Evolutionary conservation across 1,140 invertebrate genomes (phyloP).

Genomic region (Euwallacea fornicatus): DNA sequence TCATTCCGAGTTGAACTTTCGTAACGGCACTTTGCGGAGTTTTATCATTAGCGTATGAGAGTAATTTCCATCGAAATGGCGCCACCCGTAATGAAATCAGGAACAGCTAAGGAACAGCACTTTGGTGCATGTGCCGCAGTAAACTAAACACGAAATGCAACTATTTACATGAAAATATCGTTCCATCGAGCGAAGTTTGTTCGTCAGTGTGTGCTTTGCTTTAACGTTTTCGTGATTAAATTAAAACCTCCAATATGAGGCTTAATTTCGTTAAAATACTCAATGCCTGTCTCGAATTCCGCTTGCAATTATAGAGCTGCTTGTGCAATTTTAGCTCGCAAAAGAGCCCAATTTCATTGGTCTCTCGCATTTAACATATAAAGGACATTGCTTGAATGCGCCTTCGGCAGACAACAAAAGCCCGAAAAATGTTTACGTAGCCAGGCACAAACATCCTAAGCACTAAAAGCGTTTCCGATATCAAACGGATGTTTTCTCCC

Average conservation of each 20-base stretch:
- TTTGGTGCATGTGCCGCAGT: conserved; percentile 30
- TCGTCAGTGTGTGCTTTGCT: conserved; percentile 23
- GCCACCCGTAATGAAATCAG: conserved; percentile 21
- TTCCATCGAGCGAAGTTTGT: conserved; percentile 28
- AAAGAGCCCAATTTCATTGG: conserved; percentile 1
- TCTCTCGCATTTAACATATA: no score
- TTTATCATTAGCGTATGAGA: conserved; percentile 7
- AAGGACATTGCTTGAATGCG: no score
- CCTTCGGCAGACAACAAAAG: conserved; percentile 5
- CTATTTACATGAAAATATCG: conserved; percentile 35
- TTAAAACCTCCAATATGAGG: conserved; percentile 4
- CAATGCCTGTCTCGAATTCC: no score
- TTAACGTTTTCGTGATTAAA: conserved; percentile 17
- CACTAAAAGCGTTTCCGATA: conserved; percentile 30
- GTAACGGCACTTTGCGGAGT: conserved; percentile 8
- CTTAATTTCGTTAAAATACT: background rate
- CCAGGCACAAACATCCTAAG: conserved; percentile 23
- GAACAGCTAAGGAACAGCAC: conserved; percentile 24
- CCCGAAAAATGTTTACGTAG: conserved; percentile 13
- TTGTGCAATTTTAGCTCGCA: background rate
- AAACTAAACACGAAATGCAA: conserved; percentile 33
- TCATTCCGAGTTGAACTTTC: background rate
- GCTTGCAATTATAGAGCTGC: no score
- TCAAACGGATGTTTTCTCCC: conserved; percentile 24
- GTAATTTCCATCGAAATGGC: conserved; percentile 15